Conservation (phyloP, 2,113 vertebrate species). For the Callipepla californica region DNA sequence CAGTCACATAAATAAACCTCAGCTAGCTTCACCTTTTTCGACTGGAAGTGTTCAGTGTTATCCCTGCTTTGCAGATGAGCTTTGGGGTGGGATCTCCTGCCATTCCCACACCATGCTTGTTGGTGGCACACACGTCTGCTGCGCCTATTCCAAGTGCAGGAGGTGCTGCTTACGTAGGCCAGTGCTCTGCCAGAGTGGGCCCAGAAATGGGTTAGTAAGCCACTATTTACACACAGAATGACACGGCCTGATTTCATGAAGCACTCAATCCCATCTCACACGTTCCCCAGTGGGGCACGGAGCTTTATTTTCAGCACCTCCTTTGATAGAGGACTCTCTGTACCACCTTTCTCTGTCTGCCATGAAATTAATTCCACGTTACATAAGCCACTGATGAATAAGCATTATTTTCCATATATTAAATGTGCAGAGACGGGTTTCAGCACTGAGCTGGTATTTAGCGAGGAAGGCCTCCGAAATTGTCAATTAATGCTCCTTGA, state of each 20-base stretch:
- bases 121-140: neutral
- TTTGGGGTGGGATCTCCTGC: neutral
- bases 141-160: rapidly evolving
- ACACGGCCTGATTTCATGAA: slow-evolving; percentile 25
- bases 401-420: slow-evolving; percentile 53
- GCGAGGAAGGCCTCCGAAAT: slow-evolving; percentile 33
- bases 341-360: neutral
- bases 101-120: too few relatives aligned
- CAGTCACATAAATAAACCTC: neutral
- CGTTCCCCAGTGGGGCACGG: neutral
- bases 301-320: slow-evolving; percentile 34
- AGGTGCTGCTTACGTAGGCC: neutral
- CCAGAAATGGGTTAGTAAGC: slow-evolving; percentile 55
- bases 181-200: neutral
- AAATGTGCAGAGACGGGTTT: slow-evolving; percentile 2
- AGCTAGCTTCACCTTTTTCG: neutral
- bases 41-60: neutral
- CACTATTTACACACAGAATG: neutral
- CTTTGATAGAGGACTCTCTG: neutral
- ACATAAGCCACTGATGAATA: slow-evolving; percentile 41
- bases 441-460: neutral
- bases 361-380: slow-evolving; percentile 17
- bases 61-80: rapidly evolving
- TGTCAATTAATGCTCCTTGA: slow-evolving; percentile 64
- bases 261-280: slow-evolving; percentile 9